These are phyloP conservation scores for Zophobas atratus DNA, from an alignment of 1,140 invertebrate genomes.

Conservation along the genomic window DNA sequence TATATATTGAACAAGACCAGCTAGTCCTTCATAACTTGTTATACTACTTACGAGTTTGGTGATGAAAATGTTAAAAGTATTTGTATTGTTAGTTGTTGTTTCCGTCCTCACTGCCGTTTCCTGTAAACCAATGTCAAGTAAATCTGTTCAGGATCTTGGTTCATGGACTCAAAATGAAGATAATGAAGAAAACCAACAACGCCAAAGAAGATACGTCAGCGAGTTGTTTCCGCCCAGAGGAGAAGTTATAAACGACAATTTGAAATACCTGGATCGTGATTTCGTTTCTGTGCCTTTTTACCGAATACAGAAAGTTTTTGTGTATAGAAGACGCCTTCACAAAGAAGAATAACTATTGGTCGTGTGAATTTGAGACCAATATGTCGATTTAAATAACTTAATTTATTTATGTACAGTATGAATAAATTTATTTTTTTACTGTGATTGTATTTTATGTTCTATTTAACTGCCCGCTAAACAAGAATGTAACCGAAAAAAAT, in stretches of 20 bases:
- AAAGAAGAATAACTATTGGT: too few relatives aligned
- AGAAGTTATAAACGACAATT: constrained; percentile 15
- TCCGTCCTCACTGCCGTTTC: neutral
- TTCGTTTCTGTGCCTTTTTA: constrained; percentile 23
- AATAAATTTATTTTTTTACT: too few relatives aligned
- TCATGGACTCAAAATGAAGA: neutral
- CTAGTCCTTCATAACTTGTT: constrained; percentile 9
- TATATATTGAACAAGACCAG: neutral
- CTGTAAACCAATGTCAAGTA: constrained; percentile 4
- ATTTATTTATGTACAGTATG: too few relatives aligned
- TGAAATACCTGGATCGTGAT: constrained; percentile 9
- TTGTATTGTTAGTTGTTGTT: neutral
- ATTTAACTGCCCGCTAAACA: too few relatives aligned
- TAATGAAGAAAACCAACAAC: constrained; percentile 6
- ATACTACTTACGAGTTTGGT: neutral
- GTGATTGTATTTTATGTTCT: too few relatives aligned
- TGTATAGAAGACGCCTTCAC: neutral
- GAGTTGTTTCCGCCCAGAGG: constrained; percentile 19
- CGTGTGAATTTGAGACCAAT: too few relatives aligned
- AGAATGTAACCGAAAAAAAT: too few relatives aligned
- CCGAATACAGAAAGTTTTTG: neutral
- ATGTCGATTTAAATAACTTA: too few relatives aligned
- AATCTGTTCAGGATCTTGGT: neutral
- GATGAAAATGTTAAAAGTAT: constrained; percentile 11
- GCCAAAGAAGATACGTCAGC: constrained; percentile 10